Evolutionary conservation across 2,888 invertebrate species (phyloP).

Genomic region (Acanthosoma haemorrhoidale): DNA sequence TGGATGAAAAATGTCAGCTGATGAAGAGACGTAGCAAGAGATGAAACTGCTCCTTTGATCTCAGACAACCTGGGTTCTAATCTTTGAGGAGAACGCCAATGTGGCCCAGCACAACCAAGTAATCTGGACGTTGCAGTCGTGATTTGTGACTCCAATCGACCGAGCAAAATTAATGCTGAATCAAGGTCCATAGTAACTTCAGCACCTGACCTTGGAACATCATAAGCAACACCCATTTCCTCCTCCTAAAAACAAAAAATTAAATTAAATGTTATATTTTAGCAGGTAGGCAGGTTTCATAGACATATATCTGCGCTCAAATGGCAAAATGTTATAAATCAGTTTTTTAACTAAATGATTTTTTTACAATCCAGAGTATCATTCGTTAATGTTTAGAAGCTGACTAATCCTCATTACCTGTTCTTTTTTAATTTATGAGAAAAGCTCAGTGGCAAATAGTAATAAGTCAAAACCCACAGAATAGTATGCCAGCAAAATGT

Average conservation of each 20-base stretch:
- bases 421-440: no score
- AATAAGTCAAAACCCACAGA: no score
- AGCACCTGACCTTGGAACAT: slow-evolving; percentile 55
- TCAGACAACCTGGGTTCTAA: slow-evolving; percentile 74
- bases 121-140: slow-evolving; percentile 73
- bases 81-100: slow-evolving; percentile 56
- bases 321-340: no score
- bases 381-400: no score
- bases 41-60: slow-evolving; percentile 71
- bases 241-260: slow-evolving; percentile 13
- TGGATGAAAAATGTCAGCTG: slow-evolving; percentile 64
- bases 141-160: slow-evolving; percentile 71
- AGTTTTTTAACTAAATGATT: no score
- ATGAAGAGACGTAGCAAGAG: slow-evolving; percentile 72
- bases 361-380: no score
- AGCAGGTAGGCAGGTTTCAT: no score
- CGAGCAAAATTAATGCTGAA: slow-evolving; percentile 69
- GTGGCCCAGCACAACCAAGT: slow-evolving; percentile 69
- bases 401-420: no score
- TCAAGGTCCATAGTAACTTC: slow-evolving; percentile 68
- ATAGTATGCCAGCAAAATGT: no score
- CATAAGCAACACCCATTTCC: slow-evolving; percentile 47
- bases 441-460: no score
- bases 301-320: no score
- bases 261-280: no score